These are phyloP conservation scores for Zeugodacus cucurbitae DNA, from an alignment of 1,140 invertebrate species.

Conservation along the genomic window DNA sequence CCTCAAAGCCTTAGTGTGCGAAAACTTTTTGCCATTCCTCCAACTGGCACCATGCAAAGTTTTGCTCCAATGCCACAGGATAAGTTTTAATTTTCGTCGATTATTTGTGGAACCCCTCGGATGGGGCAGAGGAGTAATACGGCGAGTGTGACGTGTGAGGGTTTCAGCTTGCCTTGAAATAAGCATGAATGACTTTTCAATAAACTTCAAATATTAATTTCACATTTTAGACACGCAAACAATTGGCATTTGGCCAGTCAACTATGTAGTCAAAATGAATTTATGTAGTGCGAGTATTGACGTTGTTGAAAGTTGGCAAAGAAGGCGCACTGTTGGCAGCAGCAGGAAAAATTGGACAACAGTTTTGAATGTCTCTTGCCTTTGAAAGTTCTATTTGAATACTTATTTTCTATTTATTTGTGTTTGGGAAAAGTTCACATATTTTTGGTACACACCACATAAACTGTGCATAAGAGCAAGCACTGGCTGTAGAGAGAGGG, in stretches of 20 bases:
- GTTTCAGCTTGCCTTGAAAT: not conserved
- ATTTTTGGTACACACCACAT: too few relatives aligned
- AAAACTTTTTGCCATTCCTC: not conserved
- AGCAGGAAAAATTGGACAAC: not conserved
- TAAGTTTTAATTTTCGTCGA: not conserved
- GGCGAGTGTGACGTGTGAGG: not conserved
- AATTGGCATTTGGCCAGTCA: too few relatives aligned
- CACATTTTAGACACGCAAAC: too few relatives aligned
- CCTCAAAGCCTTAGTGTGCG: not conserved
- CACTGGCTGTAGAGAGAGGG: not conserved
- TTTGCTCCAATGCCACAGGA: not conserved
- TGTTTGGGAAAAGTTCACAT: too few relatives aligned
- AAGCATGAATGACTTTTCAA: not conserved
- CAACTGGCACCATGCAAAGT: not conserved
- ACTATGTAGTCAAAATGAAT: not conserved
- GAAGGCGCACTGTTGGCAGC: not conserved
- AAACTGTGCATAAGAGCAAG: too few relatives aligned
- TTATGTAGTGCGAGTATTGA: too few relatives aligned
- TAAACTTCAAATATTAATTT: slow-evolving; percentile 15
- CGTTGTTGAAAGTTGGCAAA: not conserved
- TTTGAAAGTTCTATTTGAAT: too few relatives aligned
- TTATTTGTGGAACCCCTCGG: not conserved
- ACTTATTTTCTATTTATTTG: too few relatives aligned
- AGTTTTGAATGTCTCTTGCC: not conserved
- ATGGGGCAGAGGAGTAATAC: not conserved